These are phyloP conservation scores for Tipula confusa DNA, from an alignment of 2,888 invertebrate species.

Conservation along the genomic window DNA sequence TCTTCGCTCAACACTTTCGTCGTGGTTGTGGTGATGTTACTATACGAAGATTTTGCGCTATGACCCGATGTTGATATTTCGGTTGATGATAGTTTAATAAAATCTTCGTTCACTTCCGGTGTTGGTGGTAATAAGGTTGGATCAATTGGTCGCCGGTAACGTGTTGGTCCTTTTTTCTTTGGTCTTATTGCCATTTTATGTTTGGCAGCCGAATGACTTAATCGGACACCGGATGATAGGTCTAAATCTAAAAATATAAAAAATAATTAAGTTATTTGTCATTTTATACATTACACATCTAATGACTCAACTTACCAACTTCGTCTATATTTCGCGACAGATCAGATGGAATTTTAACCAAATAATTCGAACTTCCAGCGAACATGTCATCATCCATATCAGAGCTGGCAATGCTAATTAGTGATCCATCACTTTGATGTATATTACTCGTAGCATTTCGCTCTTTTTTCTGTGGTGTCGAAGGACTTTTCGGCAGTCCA, in stretches of 20 bases:
- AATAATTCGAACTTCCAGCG: constrained; percentile 35
- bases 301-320: constrained; percentile 35
- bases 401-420: constrained; percentile 75
- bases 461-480: constrained; percentile 59
- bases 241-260: constrained; percentile 40
- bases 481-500: constrained; percentile 70
- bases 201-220: constrained; percentile 74
- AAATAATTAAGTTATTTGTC: neutral
- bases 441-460: constrained; percentile 49
- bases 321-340: constrained; percentile 40
- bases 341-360: constrained; percentile 35
- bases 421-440: constrained; percentile 52
- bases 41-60: constrained; percentile 41
- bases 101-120: constrained; percentile 74
- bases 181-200: constrained; percentile 77
- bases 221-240: constrained; percentile 51
- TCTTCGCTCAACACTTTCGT: constrained; percentile 35
- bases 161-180: constrained; percentile 67
- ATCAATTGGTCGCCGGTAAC: constrained; percentile 58
- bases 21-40: neutral
- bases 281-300: neutral
- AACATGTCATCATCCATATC: constrained; percentile 61
- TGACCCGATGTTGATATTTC: constrained; percentile 32
- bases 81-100: constrained; percentile 54
- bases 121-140: constrained; percentile 60